Evolutionary conservation across 2,888 invertebrate genomes (phyloP), one percentile per base, ranked within the genome.

Genomic region (Pollenia griseotomentosa): DNA sequence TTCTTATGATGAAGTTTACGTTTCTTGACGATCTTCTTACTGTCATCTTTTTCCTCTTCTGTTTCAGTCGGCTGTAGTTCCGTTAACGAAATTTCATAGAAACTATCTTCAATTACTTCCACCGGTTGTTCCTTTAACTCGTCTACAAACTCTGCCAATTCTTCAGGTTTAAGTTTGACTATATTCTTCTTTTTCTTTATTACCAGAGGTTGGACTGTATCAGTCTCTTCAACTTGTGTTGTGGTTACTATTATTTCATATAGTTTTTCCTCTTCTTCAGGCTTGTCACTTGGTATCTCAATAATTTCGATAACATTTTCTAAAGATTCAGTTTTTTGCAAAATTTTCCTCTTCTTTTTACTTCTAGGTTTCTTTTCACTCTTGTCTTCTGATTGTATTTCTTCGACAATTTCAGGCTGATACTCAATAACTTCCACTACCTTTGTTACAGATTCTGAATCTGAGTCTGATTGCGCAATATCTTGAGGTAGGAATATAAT

Each of bases 271-370:
- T 89, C 87, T 2, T 61, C 73, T 6, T 89, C 80, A 2, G 44
- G 61, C n/a, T 81, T 85, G 51, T 85, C 88, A 33, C 91, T 90
- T 2, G 93, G 89, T 74, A 93, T 90, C 77, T 91, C 93, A 48
- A 92, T 90, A 65, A 93, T 92, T 89, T 93, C 93, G 40, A 93
- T 92, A 1, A 92, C 87, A 89, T 94, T 93, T 88, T 94, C 92
- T 86, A 93, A 92, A 55, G 91, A 91, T 88, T 92, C 93, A 4
- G 91, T 91, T 83, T 92, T 92, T 68, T 93, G 93, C 86, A 92
- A 90, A 68, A 94, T 88, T 88, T 92, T 90, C 14, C 92, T 90
- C 88, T 92, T 93, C 85, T 91, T 92, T 86, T 92, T 91, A 0
- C 92, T 2, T 89, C 91, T 87, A 89, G 91, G 91, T 82, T 92